These are phyloP conservation scores for Gopherus evgoodei DNA, from an alignment of 2,113 vertebrate genomes.

Conservation along the genomic window DNA sequence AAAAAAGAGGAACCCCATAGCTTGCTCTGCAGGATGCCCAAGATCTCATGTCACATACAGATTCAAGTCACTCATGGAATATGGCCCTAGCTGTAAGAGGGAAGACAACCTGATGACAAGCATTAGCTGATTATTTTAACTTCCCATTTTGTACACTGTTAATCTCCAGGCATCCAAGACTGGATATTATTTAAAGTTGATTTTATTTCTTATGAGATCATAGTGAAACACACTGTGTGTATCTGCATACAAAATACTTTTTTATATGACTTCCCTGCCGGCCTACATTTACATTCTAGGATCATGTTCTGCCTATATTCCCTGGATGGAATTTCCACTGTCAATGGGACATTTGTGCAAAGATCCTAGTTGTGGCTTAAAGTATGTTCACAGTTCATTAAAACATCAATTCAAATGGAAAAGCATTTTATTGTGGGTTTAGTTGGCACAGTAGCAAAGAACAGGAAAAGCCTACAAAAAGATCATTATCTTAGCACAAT, in stretches of 20 bases:
- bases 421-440: not conserved
- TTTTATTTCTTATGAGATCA: not conserved
- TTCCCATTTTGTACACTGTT: not conserved
- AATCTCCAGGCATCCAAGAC: not conserved
- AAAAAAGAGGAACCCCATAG: not conserved
- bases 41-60: not conserved
- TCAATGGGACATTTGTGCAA: not conserved
- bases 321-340: not conserved
- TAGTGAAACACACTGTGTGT: not conserved
- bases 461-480: not conserved
- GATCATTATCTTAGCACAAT: not conserved
- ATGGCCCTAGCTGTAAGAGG: not conserved
- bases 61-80: not conserved
- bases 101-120: not conserved
- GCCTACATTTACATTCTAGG: not conserved
- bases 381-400: not conserved
- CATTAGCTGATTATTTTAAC: not conserved
- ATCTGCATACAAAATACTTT: not conserved
- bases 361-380: not conserved
- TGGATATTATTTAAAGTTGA: not conserved
- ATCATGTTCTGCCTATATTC: not conserved
- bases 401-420: not conserved
- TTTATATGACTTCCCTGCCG: not conserved
- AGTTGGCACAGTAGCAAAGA: not conserved
- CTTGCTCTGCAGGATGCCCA: not conserved